phyloP scores from a whole-genome alignment of 37 sponge, comb jelly and placozoan genomes.

The Mnemiopsis leidyi region DNA sequence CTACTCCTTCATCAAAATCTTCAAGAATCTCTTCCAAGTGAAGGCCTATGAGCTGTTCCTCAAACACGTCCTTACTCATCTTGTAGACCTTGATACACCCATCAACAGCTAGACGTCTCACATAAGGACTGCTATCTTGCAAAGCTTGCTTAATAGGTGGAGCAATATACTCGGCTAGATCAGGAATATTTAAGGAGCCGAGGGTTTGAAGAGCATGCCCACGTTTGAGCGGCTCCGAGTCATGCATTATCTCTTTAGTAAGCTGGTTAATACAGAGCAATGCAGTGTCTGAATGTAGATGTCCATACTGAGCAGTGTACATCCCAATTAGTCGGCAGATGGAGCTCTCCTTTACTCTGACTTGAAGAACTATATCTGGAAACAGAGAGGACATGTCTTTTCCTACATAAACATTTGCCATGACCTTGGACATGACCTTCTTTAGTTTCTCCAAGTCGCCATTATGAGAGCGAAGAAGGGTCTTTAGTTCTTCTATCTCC shows the following conservation, averaged over 20 bases:
- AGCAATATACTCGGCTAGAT: constrained; percentile 84
- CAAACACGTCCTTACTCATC: constrained; percentile 44
- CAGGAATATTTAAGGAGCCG: constrained; percentile 71
- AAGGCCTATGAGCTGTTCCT: not conserved
- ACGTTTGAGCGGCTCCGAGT: constrained; percentile 21
- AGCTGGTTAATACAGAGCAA: constrained; percentile 55
- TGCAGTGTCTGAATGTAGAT: constrained; percentile 30
- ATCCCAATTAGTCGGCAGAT: constrained; percentile 17
- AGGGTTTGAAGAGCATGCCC: constrained; percentile 48
- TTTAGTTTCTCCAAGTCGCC: constrained; percentile 56
- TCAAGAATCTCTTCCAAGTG: constrained; percentile 31
- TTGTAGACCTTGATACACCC: constrained; percentile 84
- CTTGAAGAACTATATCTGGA: constrained; percentile 56
- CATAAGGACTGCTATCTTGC: constrained; percentile 85
- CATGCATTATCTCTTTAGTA: constrained; percentile 51
- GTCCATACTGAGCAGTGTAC: constrained; percentile 60
- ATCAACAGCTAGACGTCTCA: constrained; percentile 89
- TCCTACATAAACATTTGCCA: constrained; percentile 61
- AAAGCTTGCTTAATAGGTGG: constrained; percentile 86
- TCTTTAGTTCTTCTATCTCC: not conserved
- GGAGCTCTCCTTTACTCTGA: constrained; percentile 28
- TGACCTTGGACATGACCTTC: constrained; percentile 58
- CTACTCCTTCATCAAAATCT: constrained; percentile 53
- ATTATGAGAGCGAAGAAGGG: constrained; percentile 9
- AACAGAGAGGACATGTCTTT: constrained; percentile 55